phyloP scores from a whole-genome alignment of 2,888 invertebrate genomes.

The Nomada lathburiana region DNA sequence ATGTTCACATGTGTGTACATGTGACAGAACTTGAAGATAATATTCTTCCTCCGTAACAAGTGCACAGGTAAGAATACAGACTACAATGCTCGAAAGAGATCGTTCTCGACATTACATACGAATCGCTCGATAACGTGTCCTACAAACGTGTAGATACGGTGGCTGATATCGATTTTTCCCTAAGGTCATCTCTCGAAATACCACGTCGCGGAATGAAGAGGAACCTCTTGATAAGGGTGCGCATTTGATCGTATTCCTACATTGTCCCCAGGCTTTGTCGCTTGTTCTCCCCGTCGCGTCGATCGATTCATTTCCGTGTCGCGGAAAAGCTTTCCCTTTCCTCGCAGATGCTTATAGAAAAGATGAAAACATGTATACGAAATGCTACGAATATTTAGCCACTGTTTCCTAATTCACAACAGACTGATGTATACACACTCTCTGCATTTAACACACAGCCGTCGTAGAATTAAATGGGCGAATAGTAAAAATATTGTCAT shows the following conservation, averaged over 20 bases:
- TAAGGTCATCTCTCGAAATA: slow-evolving; percentile 74
- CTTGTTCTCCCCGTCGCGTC: not conserved
- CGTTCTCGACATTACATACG: slow-evolving; percentile 33
- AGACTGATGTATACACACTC: not conserved
- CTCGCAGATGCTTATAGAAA: not conserved
- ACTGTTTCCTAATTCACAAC: not conserved
- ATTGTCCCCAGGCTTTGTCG: slow-evolving; percentile 41
- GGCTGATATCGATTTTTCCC: slow-evolving; percentile 71
- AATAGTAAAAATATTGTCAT: no score
- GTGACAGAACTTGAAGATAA: not conserved
- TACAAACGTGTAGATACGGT: slow-evolving; percentile 59
- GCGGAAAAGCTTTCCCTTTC: slow-evolving; percentile 8
- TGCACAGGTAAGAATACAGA: slow-evolving; percentile 1
- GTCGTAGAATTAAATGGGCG: no score
- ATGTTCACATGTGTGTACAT: not conserved
- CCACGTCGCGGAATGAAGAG: slow-evolving; percentile 41
- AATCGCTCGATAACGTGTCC: slow-evolving; percentile 51
- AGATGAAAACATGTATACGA: no score
- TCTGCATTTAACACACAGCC: not conserved
- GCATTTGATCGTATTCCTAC: slow-evolving; percentile 42
- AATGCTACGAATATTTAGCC: not conserved
- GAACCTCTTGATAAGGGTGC: slow-evolving; percentile 48
- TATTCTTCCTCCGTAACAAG: not conserved
- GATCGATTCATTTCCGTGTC: slow-evolving; percentile 26
- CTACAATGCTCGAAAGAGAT: slow-evolving; percentile 13